Conservation (phyloP, 2,888 invertebrate genomes). For the Unio delphinus region DNA sequence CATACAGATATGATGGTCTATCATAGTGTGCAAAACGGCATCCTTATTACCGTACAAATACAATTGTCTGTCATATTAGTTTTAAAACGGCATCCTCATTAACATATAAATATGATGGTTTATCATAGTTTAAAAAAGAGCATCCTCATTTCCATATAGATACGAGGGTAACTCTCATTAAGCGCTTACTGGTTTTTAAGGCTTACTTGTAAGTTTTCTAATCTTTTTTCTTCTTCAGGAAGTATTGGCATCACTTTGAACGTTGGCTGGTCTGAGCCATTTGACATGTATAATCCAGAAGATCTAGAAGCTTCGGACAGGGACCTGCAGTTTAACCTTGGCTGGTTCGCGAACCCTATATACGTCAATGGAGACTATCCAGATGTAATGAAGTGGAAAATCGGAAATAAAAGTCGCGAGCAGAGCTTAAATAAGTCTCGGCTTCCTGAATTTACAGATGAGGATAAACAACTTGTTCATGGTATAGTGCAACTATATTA, state of each 20-base stretch:
- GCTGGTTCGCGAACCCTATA: slow-evolving; percentile 67
- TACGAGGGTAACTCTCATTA: background rate
- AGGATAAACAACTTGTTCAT: slow-evolving; percentile 57
- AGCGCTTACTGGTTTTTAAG: background rate
- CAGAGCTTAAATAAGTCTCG: slow-evolving; percentile 51
- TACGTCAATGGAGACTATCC: slow-evolving; percentile 74
- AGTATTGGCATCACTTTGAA: slow-evolving; percentile 54
- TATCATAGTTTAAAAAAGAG: background rate
- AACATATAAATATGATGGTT: too few species aligned
- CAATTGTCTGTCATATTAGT: too few species aligned
- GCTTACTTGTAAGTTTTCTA: too few species aligned
- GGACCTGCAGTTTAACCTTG: slow-evolving; percentile 51
- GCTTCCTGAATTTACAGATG: slow-evolving; percentile 63
- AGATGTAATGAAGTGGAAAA: slow-evolving; percentile 51
- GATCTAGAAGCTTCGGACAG: slow-evolving; percentile 57
- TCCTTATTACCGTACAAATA: too few species aligned
- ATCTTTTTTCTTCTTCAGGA: slow-evolving; percentile 31
- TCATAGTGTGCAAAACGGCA: too few species aligned
- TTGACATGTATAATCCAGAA: slow-evolving; percentile 42
- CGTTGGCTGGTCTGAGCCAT: slow-evolving; percentile 53
- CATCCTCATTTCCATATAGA: background rate
- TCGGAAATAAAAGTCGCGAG: slow-evolving; percentile 46
- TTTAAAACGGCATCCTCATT: too few species aligned
- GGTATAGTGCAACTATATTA: slow-evolving; percentile 38
- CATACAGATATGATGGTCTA: background rate